Base-by-base conservation (phyloP, 2,797 vertebrate species). In the Notamacropus eugenii region DNA sequence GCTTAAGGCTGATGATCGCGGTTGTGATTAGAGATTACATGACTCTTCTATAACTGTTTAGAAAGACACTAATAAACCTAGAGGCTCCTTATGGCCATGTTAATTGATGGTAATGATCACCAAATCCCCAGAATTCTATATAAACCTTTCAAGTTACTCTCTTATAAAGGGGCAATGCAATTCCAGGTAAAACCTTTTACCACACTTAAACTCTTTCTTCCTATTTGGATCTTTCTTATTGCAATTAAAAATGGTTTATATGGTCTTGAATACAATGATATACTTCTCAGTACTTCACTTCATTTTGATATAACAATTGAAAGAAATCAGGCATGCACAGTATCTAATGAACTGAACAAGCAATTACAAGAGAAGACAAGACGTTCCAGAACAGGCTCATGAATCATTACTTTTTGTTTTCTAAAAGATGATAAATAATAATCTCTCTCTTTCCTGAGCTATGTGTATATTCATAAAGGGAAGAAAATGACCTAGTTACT, bases 281-380 rank as follows among this genome's bases (percentile, higher is more conserved):
- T 0, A 55, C 62, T 95, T 95, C 62, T 96, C 95, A 95, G 67
- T 55, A 96, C 95, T 96, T 95, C 87, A 96, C 62, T 94, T 93
- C 96, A 97, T 97, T 97, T 95, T 97, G 90, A 95, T 93, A 82
- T 27, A 97, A 92, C 58, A 95, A 40, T n/a, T 95, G n/a, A 95
- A 98, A 93, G 94, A 97, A 74, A 9, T 40, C 82, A 94, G 93
- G 92, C 92, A 96, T 90, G 28, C 14, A 95, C 96, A 97, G 54
- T 5, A 97, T 92, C 92, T 98, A 97, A 94, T 95, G 97, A 98
- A 91, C 55, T 58, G 93, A 98, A 97, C 67, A 96, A 96, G 56
- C 91, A 97, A 98, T 96, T 97, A 74, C 57, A 13, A 13, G 11
- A 96, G 93, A 94, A 96, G 54, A 56, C 91, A 97, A 50, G 56